Evolutionary conservation across 2,888 invertebrate genomes (phyloP), one percentile per base, ranked within the genome.

Genomic region (Pheosia gnoma): DNA sequence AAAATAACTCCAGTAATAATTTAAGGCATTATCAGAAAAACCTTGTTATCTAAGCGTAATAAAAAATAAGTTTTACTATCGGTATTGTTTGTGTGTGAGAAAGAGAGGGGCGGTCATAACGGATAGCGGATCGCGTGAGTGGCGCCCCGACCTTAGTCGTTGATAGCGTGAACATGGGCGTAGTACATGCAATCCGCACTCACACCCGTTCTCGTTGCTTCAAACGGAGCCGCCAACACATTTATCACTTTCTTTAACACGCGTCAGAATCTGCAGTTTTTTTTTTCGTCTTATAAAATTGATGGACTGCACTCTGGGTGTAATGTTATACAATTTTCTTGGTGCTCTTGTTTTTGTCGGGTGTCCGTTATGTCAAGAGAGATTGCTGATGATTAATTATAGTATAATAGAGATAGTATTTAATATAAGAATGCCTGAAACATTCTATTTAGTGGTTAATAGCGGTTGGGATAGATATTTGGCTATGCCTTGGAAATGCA

Each of bases 181-280:
- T 59, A 69, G 64, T 59, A 69, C 82, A 82, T 80, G 82, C 81
- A 73, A 83, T 74, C 69, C 64, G 60, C 68, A 60, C 70, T 70
- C 74, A 79, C 79, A 80, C 74, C 71, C 63, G 67, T 71, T 69
- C 70, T 70, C 69, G 68, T 70, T 65, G 67, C 73, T 66, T 63
- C 73, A 69, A 72, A 73, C 70, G 70, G 67, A 66, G 63, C 64
- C 76, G 71, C 69, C 68, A 70, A 71, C 51, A 70, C 72, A 78
- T 79, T 75, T 73, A 76, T 81, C 77, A 80, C 81, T 81, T 81
- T 81, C 78, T 75, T 77, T 57, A 74, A 74, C 74, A 72, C 72
- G 71, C 78, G 70, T 74, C 68, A 49, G 61, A 63, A 56, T 63
- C 59, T 49, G 43, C 60, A 43, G 53, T 65, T 75, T 62, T 57